A percentile compares a stretch with the other conserved stretches of the same genome.
phyloP scores from a whole-genome alignment of 2,113 vertebrate genomes.

The Chaetorhynchus papuensis region DNA sequence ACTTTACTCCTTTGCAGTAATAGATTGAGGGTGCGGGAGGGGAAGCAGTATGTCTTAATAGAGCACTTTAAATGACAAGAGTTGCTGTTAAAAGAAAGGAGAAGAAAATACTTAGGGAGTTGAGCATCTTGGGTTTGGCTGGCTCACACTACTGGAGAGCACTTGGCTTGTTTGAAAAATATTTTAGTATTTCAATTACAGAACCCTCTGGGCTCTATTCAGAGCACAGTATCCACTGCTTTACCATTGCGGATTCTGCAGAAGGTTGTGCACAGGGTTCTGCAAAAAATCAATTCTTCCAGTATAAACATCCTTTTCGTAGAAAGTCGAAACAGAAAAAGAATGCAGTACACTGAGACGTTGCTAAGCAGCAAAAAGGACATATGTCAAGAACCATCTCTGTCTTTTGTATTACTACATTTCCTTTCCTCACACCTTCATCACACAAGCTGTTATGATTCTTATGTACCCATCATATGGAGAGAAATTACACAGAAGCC shows the following conservation, averaged over 20 bases:
- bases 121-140: neutral
- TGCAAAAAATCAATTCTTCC: neutral
- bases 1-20: neutral
- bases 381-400: slow-evolving; percentile 21
- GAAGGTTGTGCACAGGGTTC: neutral
- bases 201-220: neutral
- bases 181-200: neutral
- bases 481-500: neutral
- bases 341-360: neutral
- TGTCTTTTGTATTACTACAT: slow-evolving; percentile 3
- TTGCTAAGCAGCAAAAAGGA: slow-evolving; percentile 50
- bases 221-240: neutral
- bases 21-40: neutral
- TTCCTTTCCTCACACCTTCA: neutral
- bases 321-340: neutral
- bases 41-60: neutral
- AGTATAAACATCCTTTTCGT: neutral
- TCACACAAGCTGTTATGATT: neutral
- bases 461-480: neutral
- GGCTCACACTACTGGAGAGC: neutral
- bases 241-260: neutral
- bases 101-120: neutral
- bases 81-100: neutral
- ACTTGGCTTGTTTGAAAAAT: neutral
- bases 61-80: neutral